Evolutionary conservation across 2,797 vertebrate species (phyloP).

Genomic region (Danio albolineatus): DNA sequence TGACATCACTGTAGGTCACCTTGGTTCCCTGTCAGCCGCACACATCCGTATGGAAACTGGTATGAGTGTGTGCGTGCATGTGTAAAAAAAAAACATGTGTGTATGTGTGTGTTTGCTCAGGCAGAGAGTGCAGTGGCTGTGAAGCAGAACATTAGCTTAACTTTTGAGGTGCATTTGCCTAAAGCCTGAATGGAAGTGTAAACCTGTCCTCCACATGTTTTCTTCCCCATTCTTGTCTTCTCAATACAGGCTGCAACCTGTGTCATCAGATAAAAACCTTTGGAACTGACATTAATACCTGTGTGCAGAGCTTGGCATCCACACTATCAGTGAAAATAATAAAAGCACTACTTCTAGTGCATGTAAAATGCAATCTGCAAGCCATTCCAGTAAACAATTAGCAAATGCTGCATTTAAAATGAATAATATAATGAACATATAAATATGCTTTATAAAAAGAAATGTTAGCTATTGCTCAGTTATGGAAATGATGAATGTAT

Average conservation of each 20-base stretch:
- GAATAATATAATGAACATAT: background rate
- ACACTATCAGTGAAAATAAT: background rate
- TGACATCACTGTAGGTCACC: conserved; percentile 56
- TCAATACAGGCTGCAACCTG: background rate
- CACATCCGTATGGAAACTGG: conserved; percentile 40
- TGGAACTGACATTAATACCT: background rate
- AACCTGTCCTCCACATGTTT: conserved; percentile 24
- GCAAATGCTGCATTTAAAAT: background rate
- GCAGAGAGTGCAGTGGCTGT: conserved; percentile 45
- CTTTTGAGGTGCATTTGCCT: conserved; percentile 51
- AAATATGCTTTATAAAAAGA: too few relatives aligned
- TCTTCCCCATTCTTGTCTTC: conserved; percentile 7
- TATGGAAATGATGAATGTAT: too few relatives aligned
- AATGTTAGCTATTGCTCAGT: too few relatives aligned
- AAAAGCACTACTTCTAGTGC: background rate
- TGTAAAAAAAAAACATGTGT: conserved; percentile 25
- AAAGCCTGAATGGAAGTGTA: conserved; percentile 37
- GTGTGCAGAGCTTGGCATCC: background rate
- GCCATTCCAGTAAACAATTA: background rate
- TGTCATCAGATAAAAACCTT: background rate
- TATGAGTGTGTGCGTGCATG: conserved; percentile 35
- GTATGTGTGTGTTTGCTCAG: conserved; percentile 29
- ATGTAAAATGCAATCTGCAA: background rate
- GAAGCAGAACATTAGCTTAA: conserved; percentile 57
- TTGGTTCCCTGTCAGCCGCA: conserved; percentile 41